Evolutionary conservation across 2,797 vertebrate species (phyloP), one percentile per base, ranked within the genome.

Genomic region (Sebastes diploproa): DNA sequence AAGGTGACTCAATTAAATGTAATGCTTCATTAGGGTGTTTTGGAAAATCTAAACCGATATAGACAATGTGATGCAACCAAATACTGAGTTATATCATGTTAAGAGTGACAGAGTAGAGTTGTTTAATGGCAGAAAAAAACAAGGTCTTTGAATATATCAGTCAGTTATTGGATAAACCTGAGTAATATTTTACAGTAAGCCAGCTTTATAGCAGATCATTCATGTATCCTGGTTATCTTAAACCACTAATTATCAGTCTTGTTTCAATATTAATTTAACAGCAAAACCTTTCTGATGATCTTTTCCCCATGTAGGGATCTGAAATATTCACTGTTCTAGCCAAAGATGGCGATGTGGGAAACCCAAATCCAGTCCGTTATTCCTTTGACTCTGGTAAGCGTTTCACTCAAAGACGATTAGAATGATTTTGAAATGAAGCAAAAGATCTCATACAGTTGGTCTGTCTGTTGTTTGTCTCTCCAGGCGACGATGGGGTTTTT

Each of bases 271-370:
- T 34, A 22, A 75, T 81, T 59, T 65, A 54, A 55, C 4, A 22
- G 11, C 0, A 66, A 23, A 72, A 22, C 7, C 6, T 54, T 22
- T 78, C 3, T 78, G 1, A 13, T 70, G 16, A 52, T 69, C 30
- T 74, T 77, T 81, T 73, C 58, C 38, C 29, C 46, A 9, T 50
- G 18, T 50, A 99, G 98, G 98, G 97, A 86, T 98, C 98, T 2
- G 97, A 98, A 92, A 96, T 99, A 86, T 96, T 98, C 80, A 97
- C 95, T 1, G 97, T 98, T 73, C 82, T 93, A 55, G 98, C 98
- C 58, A 93, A 96, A 91, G 98, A 99, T 50, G 98, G 98, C 81
- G 98, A 99, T 77, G 93, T 94, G 78, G 98, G 96, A 78, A 97
- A 95, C 74, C 97, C 98, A 75, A 98, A 99, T 94, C 95, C 70